Conservation (phyloP, 2,797 vertebrate genomes). For the Thripadectes ignobilis region DNA sequence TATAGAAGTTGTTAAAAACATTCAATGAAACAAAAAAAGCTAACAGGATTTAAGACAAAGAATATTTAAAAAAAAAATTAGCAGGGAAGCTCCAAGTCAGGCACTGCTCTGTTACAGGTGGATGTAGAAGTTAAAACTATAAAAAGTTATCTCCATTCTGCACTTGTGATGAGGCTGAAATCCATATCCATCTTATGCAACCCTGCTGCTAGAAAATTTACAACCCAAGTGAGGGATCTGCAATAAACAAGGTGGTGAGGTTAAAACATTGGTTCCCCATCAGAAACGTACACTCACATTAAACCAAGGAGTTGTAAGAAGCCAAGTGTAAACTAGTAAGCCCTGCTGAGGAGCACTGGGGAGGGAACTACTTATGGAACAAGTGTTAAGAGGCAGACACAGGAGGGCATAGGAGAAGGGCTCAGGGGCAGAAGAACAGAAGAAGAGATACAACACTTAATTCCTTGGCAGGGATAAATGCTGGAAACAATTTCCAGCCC, state of each 20-base stretch:
- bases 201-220: background rate
- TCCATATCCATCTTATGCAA: background rate
- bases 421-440: background rate
- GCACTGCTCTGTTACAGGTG: background rate
- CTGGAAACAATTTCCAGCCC: background rate
- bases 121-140: background rate
- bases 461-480: background rate
- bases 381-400: background rate
- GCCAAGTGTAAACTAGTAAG: background rate
- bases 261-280: background rate
- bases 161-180: background rate
- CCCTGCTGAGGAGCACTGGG: background rate
- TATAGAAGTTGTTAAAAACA: background rate
- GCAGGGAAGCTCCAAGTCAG: background rate
- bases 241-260: background rate
- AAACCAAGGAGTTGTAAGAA: background rate
- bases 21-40: background rate
- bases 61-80: background rate
- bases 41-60: background rate
- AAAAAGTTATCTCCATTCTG: background rate
- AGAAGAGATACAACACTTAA: background rate
- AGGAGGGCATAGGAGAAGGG: background rate
- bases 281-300: background rate
- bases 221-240: background rate
- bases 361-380: background rate